Conservation (phyloP, 2,797 vertebrate genomes). For the Siniperca scherzeri region DNA sequence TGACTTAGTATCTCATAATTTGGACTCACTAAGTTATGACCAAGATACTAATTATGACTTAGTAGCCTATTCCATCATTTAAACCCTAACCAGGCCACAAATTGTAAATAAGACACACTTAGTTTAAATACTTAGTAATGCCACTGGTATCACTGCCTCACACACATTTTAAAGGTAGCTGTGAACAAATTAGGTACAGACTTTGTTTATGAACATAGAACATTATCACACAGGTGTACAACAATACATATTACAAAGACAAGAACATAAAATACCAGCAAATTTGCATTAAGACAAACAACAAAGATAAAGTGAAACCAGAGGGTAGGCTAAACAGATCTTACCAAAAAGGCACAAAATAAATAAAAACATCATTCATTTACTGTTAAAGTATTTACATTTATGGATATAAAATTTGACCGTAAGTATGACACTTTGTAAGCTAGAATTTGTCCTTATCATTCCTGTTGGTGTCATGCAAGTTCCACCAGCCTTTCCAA, state of each 20-base stretch:
- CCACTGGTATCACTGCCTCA: no score
- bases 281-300: no score
- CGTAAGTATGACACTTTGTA: background rate
- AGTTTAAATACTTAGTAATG: no score
- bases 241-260: background rate
- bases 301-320: background rate
- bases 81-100: no score
- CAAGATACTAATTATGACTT: no score
- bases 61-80: no score
- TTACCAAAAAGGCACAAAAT: background rate
- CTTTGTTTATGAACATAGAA: no score
- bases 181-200: no score
- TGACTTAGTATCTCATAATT: background rate
- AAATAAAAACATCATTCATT: background rate
- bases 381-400: background rate
- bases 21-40: no score
- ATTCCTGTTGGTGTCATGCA: accelerated
- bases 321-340: background rate
- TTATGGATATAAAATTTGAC: background rate
- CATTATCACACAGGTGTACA: background rate
- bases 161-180: background rate
- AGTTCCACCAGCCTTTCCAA: background rate
- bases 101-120: no score
- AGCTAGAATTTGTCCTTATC: background rate
- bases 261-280: background rate